Base-by-base conservation (phyloP, 1,140 invertebrate species). In the Nymphalis io region DNA sequence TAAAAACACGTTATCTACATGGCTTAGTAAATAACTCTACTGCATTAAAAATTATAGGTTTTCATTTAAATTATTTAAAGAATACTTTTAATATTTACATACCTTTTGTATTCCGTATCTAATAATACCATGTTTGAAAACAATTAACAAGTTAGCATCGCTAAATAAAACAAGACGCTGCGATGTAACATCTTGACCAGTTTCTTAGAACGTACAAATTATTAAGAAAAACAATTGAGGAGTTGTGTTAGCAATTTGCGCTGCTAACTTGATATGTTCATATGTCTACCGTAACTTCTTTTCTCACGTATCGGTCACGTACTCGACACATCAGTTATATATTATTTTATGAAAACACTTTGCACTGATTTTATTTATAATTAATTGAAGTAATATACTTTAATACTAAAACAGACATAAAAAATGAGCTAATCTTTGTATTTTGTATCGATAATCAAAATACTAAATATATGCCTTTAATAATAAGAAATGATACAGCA, bases 221-320 rank as follows among this genome's bases (percentile, higher is more conserved):
- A 72, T 74, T 74, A 68, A 59, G 72, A 74, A 68, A 53, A 77
- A 74, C 72, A 74, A 70, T 74, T 68, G 58, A 39, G 46, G 51
- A 62, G 40, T 62, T 65, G 63, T 65, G 48, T 70, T 60, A 42
- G 51, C 39, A 38, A 20, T 64, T 51, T 57, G 18, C 23, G 58
- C 21, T 58, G 57, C 70, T 68, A 48, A 63, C 57, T 69, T 53
- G 48, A 65, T 66, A 63, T 68, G 55, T 73, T 73, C 72, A 69
- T 75, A 21, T 51, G 51, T 33, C 27, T 60, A 61, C n/a, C 57
- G 69, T 70, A 8, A 1, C 60, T 63, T 81, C 74, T 71, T 62
- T 79, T 82, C 74, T 74, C 73, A 80, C 73, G 70, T 72, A 77
- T 51, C 58, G 38, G 66, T 60, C 33, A 60, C 33, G 58, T 60